Evolutionary conservation across 1,140 invertebrate genomes (phyloP), one percentile per base, ranked within the genome.

Genomic region (Lepidostoma basale): DNA sequence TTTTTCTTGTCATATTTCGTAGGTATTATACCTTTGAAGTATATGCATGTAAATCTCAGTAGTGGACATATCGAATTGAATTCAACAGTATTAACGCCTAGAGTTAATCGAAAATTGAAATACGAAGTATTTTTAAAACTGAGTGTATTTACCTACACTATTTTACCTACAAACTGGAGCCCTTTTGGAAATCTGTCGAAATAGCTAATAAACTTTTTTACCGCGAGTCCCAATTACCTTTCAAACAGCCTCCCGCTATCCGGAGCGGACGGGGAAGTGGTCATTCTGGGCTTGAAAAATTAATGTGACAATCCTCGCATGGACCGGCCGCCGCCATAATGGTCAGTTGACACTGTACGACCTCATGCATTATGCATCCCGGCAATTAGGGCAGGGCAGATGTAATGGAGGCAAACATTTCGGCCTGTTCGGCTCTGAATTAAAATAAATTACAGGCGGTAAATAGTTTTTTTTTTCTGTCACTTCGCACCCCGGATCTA

Each of bases 341-440:
- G 52, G 52, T 33, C 52, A 56, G 52, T 36, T 56, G 52, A 56
- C 52, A 56, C 36, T 36, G 52, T 33, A 18, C 30, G 28, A 33
- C 28, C 20, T 39, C 30, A 56, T 56, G 52, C 52, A 56, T 56
- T 36, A 56, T 56, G 52, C 52, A 56, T 16, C 16, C 14, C 8
- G 28, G 30, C 52, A 56, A 56, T 56, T 56, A 56, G 52, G 30
- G 16, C n/a, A 18, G 28, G 28, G 28, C 28, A 56, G 52, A n/a
- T 56, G 28, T 56, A 56, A 56, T 56, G 30, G 52, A 33, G 16
- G 28, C 52, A 56, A 56, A 56, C 52, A 56, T 56, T 39, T 30
- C 26, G 20, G 52, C 8, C 45, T 25, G 16, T 56, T 56, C 52
- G 28, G 10, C 33, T 16, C 30, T 36, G 52, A 33, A 16, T 36